Percentiles rank a stretch among this genome's conserved stretches.
Evolutionary conservation across 2,113 vertebrate genomes (phyloP).

Genomic region (Polyodon spathula): DNA sequence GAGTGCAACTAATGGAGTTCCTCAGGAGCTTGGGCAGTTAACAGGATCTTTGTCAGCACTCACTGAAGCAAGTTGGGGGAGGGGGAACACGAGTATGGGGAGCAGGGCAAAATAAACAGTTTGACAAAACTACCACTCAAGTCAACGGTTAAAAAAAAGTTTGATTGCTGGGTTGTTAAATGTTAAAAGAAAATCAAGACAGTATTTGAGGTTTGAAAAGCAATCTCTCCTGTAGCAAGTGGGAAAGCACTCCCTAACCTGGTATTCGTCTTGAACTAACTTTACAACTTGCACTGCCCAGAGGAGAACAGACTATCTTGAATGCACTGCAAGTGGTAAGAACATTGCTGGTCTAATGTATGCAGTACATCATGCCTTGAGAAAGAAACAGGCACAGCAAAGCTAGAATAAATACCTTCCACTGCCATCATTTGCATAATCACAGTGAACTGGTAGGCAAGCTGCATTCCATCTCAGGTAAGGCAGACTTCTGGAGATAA

Average conservation of each 20-base stretch:
- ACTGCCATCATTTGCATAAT: not conserved
- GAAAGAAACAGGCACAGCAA: not conserved
- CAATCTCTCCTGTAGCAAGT: not conserved
- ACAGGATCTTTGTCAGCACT: conserved; percentile 44
- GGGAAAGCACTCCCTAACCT: not conserved
- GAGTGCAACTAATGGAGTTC: conserved; percentile 44
- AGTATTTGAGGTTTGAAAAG: not conserved
- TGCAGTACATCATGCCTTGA: conserved; percentile 1
- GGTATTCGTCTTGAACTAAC: not conserved
- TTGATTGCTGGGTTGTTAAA: not conserved
- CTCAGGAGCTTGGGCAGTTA: conserved; percentile 33
- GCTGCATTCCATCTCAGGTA: not conserved
- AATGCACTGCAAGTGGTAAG: conserved; percentile 2
- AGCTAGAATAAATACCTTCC: not conserved
- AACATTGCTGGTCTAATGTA: conserved; percentile 2
- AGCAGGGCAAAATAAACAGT: no score
- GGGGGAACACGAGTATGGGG: no score
- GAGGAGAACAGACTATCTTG: not conserved
- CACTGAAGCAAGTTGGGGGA: conserved; percentile 36
- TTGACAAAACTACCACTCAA: no score
- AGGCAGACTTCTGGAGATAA: not conserved
- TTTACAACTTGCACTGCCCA: not conserved
- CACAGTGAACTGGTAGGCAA: not conserved
- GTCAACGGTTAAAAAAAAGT: no score
- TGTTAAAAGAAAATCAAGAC: not conserved